Base-by-base conservation (phyloP, 2,888 invertebrate genomes). In the Ypsolopha sequella region DNA sequence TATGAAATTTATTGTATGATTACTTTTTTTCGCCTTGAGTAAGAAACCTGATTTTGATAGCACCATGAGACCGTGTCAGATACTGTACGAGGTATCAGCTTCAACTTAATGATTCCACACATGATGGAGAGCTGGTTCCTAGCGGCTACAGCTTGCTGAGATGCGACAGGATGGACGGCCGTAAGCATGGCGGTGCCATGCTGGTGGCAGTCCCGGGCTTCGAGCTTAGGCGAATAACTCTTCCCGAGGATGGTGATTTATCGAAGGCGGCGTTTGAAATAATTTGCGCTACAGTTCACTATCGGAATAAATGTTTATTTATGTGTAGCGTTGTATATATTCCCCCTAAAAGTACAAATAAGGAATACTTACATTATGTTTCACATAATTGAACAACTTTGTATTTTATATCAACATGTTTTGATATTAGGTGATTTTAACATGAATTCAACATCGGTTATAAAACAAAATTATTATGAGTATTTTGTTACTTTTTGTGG, bases 261-360 rank as follows among this genome's bases (percentile, higher is more conserved):
- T n/a, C n/a, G n/a, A n/a, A n/a, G n/a, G n/a, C n/a, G n/a, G n/a
- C n/a, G 7, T 54, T 48, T 45, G 51, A 54, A 52, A 1, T 48
- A 2, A 10, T 52, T 1, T 51, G 48, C 38, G 50, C 55, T 8
- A 14, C n/a, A 10, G 50, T 53, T 10, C 36, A 51, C 45, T 35
- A 2, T 24, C 33, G 36, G 4, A 50, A 47, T 14, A 8, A 34
- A 2, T 51, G 41, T 50, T 51, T 55, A 48, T 50, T 50, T 45
- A 13, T 10, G 6, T 53, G 51, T 50, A 47, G 53, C 36, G 41
- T 35, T 10, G 51, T 53, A 1, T 55, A 55, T 46, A 53, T 52
- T 36, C 53, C 52, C 10, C 55, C 55, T 6, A 1, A 43, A 4
- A 34, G 41, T 1, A 36, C 36, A 1, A 51, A 52, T 4, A 36